Percentiles rank a stretch among this genome's conserved stretches.
Conservation (phyloP, 1,140 invertebrate species). For the Ceratosolen fusciceps region DNA sequence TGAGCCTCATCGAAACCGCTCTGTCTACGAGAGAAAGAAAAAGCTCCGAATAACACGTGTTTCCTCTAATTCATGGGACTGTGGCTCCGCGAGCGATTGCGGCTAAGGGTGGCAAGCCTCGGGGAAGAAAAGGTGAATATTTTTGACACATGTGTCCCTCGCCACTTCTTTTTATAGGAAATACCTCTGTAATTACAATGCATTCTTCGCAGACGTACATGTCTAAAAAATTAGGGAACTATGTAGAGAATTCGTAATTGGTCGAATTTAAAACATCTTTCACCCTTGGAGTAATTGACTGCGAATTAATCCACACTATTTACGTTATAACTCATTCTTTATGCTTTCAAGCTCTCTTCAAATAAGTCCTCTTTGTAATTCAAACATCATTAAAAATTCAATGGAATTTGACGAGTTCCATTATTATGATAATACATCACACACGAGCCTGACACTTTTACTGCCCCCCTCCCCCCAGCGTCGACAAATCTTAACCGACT, state of each 20-base stretch:
- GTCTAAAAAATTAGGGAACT: background rate
- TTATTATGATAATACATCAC: too few relatives aligned
- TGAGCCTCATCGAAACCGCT: background rate
- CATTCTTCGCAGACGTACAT: background rate
- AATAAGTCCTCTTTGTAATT: too few relatives aligned
- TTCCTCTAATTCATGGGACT: constrained; percentile 32
- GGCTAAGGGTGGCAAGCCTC: background rate
- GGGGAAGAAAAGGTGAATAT: constrained; percentile 22
- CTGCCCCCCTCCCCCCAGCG: too few relatives aligned
- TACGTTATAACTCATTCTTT: too few relatives aligned
- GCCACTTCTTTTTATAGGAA: background rate
- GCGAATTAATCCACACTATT: too few relatives aligned
- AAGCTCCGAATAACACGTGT: constrained; percentile 21
- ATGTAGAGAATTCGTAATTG: constrained; percentile 18
- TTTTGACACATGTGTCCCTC: background rate
- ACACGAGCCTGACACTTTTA: too few relatives aligned
- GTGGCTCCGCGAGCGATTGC: too few relatives aligned
- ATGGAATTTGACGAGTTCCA: too few relatives aligned
- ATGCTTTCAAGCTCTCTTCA: too few relatives aligned
- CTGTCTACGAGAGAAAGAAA: background rate
- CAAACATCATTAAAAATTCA: too few relatives aligned
- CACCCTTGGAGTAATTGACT: background rate
- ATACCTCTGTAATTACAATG: constrained; percentile 13
- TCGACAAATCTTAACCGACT: too few relatives aligned
- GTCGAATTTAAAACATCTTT: background rate